Base-by-base conservation (phyloP, 2,888 invertebrate species). In the Marasmarcha lunaedactyla region DNA sequence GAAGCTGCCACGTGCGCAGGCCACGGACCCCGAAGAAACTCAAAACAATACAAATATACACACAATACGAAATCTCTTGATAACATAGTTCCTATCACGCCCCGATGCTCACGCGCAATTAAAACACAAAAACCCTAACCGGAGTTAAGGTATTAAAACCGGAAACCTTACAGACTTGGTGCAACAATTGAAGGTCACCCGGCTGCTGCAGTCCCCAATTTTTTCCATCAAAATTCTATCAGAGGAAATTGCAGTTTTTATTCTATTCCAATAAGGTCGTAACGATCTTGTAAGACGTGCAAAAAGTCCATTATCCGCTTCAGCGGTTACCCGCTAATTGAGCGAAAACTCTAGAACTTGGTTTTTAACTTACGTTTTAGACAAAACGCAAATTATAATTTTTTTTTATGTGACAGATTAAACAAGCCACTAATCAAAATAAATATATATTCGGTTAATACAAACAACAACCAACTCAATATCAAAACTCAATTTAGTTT, bases 201-300 rank as follows among this genome's bases (percentile, higher is more conserved):
- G 42, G 46, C 57, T n/a, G 59, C 63, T 61, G 57, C 59, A 58
- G 2, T n/a, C 25, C 48, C 55, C 20, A 20, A 5, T 20, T 20
- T 20, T 20, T 20, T 20, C 4, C 3, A 20, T 5, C 20, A 20
- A 20, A 20, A 20, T 20, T 20, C 20, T 20, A 20, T 56, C 52
- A 54, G 59, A 68, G 63, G 65, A 71, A 71, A 68, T 63, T 52
- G 50, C 43, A 30, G 54, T 63, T 62, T 70, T 63, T 57, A 59
- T 59, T 60, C 57, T 54, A 51, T 50, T 49, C 55, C 59, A 70
- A 68, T 64, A 63, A 76, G 71, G 74, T 71, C 68, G 58, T 30
- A 46, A 54, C 58, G 53, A 48, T 52, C 56, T 51, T 46, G 59
- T 62, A 78, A 76, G 61, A 77, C 76, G 6, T n/a, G 10, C 30